Base-by-base conservation (phyloP, 53 echinoderm and acorn worm genomes). In the Hippasteria phrygiana region DNA sequence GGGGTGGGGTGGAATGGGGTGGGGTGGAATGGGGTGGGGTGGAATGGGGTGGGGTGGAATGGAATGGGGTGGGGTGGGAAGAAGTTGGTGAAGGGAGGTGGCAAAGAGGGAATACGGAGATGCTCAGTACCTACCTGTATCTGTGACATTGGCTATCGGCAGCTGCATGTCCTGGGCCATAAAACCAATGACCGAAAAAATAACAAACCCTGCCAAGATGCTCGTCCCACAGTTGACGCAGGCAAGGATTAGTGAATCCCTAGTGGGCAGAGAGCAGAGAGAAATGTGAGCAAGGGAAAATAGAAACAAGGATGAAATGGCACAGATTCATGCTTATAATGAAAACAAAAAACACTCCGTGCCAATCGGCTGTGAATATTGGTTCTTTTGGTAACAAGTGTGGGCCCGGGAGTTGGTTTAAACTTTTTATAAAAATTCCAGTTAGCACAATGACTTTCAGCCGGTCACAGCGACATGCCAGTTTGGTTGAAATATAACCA, bases 191-290 rank as follows among this genome's bases (percentile, higher is more conserved):
- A 94, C 92, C 12, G 91, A 91, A 80, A 94, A 94, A 75, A 94
- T 94, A 59, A 94, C 95, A 62, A 94, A 94, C 1, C 95, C 95
- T 50, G 95, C 95, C 3, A 92, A 83, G 62, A 94, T 87, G 47
- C 95, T 94, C 22, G 95, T 94, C 17, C 95, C 93, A 20, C 95
- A 94, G 90, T 94, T 94, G 70, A 90, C 79, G 67, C 63, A 20
- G 26, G 95, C 92, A 64, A 94, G 88, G 43, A 94, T 90, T 22
- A 94, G 72, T 3, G 89, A 92, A 71, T 94, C 94, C 67, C 93
- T 93, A 82, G 36, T 78, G 55, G 43, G 20, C 9, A 29, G 27
- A 40, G 36, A 2, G 28, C 5, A 24, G 16, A 24, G 4, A 71
- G 14, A 43, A 41, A 73, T 11, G 37, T 55, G 35, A 78, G 45